Evolutionary conservation across 2,113 vertebrate species (phyloP), one percentile per base, ranked within the genome.

Genomic region (Platichthys flesus): DNA sequence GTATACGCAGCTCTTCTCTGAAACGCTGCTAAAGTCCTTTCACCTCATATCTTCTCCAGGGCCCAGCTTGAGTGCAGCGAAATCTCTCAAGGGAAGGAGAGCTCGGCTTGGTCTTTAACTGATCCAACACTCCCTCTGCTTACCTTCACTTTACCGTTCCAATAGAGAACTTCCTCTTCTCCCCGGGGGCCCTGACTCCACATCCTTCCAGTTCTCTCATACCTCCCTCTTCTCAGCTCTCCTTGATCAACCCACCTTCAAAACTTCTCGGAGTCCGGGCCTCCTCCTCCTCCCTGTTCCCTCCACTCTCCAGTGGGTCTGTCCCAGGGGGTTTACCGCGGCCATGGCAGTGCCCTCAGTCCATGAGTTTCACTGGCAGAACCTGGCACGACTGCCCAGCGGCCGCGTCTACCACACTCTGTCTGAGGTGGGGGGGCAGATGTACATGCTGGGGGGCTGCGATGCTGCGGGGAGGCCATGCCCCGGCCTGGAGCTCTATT

Each of bases 331-430:
- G 42, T 28, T 28, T 45, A 21, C 26, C 15, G n/a, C 74, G 76
- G 87, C 45, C 83, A 99, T 99, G 98, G 95, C 95, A 5, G 87
- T 96, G 28, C 94, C 97, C 12, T 93, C 82, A 24, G 89, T 94
- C 92, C 96, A 96, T 1, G 96, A 96, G 75, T 99, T 98, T 90
- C 96, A 96, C 67, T 99, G 98, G 98, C 97, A 98, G 84, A 94
- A 91, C 51, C 93, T 99, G 69, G 96, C 98, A 0, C 94, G 95
- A 0, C 94, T 99, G 37, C 93, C 96, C 1, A 96, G 94, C 58
- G 91, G 95, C 55, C 94, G 98, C 1, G 98, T 99, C 24, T 99
- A 99, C 93, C 95, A 97, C 67, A 92, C 96, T 3, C 86, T 98
- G 77, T 93, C 95, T 76, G 96, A 98, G 82, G 95, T 94, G 2